Conservation (phyloP, 2,888 invertebrate genomes). For the Ennomos quercinarius region DNA sequence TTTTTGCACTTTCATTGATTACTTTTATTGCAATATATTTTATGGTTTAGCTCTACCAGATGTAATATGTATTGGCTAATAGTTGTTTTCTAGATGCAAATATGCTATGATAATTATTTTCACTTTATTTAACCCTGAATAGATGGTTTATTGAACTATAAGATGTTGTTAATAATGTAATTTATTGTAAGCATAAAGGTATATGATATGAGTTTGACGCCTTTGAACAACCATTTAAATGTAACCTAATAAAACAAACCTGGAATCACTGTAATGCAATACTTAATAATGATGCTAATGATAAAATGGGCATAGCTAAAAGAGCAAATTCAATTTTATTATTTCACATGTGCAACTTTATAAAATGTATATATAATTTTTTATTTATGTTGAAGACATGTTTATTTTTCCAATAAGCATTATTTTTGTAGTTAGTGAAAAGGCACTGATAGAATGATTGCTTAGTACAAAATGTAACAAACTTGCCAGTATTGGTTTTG, state of each 20-base stretch:
- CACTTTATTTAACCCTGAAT: conserved; percentile 11
- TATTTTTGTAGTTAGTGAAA: conserved; percentile 67
- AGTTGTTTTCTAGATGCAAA: no score
- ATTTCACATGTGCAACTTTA: no score
- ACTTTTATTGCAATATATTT: conserved; percentile 35
- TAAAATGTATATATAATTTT: no score
- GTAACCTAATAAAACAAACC: no score
- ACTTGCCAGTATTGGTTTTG: conserved; percentile 86
- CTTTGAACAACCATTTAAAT: no score
- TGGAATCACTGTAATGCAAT: no score
- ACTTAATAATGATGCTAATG: no score
- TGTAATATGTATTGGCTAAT: no score
- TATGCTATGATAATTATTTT: neutral
- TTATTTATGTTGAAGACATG: conserved; percentile 8
- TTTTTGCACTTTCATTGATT: conserved; percentile 75
- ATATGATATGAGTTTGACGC: no score
- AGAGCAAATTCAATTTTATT: no score
- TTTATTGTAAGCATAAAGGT: no score
- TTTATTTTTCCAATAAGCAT: conserved; percentile 7
- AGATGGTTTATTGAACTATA: conserved; percentile 26
- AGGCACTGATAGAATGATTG: conserved; percentile 69
- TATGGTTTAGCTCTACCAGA: neutral
- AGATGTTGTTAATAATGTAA: neutral
- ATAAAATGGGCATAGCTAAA: no score
- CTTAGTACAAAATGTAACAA: conserved; percentile 84